A percentile compares a stretch with the other conserved stretches of the same genome.
These are phyloP conservation scores for Podilymbus podiceps DNA, from an alignment of 2,113 vertebrate genomes.

Conservation along the genomic window DNA sequence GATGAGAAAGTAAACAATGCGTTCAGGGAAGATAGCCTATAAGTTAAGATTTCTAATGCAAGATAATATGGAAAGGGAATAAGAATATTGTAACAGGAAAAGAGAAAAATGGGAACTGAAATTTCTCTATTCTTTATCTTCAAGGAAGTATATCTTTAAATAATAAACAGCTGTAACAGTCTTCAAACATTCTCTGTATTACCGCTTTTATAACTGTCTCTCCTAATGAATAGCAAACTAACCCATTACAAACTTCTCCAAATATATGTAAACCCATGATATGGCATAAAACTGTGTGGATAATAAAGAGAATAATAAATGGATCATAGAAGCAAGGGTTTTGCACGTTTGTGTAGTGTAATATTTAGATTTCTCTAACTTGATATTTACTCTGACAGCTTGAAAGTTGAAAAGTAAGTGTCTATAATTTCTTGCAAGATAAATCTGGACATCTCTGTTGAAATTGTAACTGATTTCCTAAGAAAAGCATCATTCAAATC, in stretches of 20 bases:
- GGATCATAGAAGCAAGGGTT: neutral
- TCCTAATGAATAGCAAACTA: neutral
- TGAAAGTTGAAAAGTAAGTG: neutral
- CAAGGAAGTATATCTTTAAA: neutral
- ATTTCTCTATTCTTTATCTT: neutral
- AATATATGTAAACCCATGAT: neutral
- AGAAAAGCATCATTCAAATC: neutral
- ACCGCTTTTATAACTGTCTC: neutral
- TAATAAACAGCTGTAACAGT: neutral
- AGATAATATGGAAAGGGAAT: neutral
- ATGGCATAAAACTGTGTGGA: neutral
- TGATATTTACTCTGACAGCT: neutral
- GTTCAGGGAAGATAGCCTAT: neutral
- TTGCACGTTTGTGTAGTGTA: neutral
- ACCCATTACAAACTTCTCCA: neutral
- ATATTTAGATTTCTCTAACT: neutral
- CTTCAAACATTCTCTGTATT: neutral
- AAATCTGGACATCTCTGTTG: neutral
- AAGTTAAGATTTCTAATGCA: neutral
- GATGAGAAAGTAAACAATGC: neutral
- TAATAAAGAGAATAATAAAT: neutral
- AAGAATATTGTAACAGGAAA: neutral
- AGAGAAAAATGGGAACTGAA: neutral
- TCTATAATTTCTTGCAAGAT: slow-evolving; percentile 1
- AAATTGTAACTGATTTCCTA: neutral